These are phyloP conservation scores for Xestia ashworthii DNA, from an alignment of 2,888 invertebrate genomes.

Conservation along the genomic window DNA sequence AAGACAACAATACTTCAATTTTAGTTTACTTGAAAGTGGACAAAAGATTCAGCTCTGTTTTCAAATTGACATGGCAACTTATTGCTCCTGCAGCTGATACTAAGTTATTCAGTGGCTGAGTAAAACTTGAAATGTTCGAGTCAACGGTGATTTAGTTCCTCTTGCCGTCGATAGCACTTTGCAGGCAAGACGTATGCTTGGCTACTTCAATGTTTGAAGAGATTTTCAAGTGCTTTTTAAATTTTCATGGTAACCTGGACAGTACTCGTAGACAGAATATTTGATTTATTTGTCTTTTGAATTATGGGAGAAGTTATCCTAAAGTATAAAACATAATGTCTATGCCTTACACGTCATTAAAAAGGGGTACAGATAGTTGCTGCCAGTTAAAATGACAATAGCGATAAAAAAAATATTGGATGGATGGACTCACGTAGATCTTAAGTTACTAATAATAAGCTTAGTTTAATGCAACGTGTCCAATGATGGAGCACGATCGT, in stretches of 20 bases:
- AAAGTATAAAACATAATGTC: not conserved
- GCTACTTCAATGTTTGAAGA: constrained; percentile 49
- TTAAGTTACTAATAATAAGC: too few species aligned
- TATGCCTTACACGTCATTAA: not conserved
- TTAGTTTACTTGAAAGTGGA: not conserved
- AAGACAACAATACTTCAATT: not conserved
- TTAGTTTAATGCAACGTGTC: too few species aligned
- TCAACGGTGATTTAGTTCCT: constrained; percentile 46
- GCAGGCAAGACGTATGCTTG: constrained; percentile 61
- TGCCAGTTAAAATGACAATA: too few species aligned
- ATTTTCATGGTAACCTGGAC: constrained; percentile 54
- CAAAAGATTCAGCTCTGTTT: not conserved
- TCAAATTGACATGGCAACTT: constrained; percentile 64
- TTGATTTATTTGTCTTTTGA: constrained; percentile 10
- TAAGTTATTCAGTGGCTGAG: constrained; percentile 63
- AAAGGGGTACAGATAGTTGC: too few species aligned
- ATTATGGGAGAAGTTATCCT: not conserved
- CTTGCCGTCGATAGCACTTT: constrained; percentile 63
- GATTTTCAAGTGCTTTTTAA: constrained; percentile 65
- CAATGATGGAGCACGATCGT: too few species aligned
- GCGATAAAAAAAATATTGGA: too few species aligned
- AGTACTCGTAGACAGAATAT: not conserved
- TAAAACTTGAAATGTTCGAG: constrained; percentile 44
- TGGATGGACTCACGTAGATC: too few species aligned
- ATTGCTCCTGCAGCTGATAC: constrained; percentile 50